Evolutionary conservation across 2,113 vertebrate species (phyloP), one percentile per base, ranked within the genome.

Genomic region (Motacilla tschutschensis): DNA sequence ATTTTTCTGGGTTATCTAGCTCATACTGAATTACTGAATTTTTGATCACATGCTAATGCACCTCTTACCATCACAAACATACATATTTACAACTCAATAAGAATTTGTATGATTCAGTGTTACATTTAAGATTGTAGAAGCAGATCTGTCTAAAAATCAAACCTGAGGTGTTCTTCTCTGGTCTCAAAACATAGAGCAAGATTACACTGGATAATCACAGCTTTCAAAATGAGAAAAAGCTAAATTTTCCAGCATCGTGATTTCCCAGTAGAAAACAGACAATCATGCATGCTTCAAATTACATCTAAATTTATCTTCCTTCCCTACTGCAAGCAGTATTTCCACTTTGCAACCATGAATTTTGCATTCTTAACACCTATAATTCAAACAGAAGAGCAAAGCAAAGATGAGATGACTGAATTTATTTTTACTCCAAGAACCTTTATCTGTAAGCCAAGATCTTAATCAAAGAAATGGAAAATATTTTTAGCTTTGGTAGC

Each of bases 261-360:
- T 94, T 94, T 90, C 79, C 84, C 84, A 92, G 88, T 38, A 64
- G 79, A 93, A 88, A 94, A 92, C 84, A 94, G 85, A 93, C 88
- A 94, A 90, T 91, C 90, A 79, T 84, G 84, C 81, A 91, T 84
- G 72, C 82, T 93, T 91, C 67, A 94, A 91, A 85, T 89, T 77
- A 88, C 78, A 88, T 84, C 93, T 92, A 94, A 84, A 95, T 93
- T 95, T 95, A 92, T 93, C 91, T 83, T 79, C 40, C 69, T 90
- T 92, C 69, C 81, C 84, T 64, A 82, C 72, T 73, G 72, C 72
- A 94, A 95, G 93, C 91, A 93, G 77, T 92, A 88, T 95, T 94
- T 93, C 67, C 72, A 91, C 57, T 90, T 88, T 88, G 83, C 71
- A 93, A 92, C 75, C 79, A 88, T 77, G 80, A 90, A 90, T 94